Evolutionary conservation across 2,113 vertebrate genomes (phyloP).

Genomic region (Trogon melanurus): DNA sequence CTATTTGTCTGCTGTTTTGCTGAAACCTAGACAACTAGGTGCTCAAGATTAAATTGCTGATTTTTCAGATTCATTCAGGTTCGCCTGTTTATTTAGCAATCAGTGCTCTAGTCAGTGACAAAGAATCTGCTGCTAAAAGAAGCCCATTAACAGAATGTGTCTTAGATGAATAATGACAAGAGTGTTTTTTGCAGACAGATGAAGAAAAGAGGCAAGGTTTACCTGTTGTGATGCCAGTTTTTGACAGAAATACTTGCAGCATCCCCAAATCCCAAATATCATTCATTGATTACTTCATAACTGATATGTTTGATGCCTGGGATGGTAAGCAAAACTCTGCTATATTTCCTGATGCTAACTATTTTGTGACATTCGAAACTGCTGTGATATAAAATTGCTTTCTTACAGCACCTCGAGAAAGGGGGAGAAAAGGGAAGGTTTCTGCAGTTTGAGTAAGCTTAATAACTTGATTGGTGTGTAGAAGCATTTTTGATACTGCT

Average conservation of each 20-base stretch:
- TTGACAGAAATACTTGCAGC: conserved; percentile 97
- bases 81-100: not conserved
- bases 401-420: not conserved
- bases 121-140: not conserved
- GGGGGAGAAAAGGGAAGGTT: not conserved
- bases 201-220: conserved; percentile 92
- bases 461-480: conserved; percentile 7
- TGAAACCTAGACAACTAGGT: not conserved
- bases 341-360: not conserved
- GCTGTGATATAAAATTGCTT: not conserved
- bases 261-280: conserved; percentile 98
- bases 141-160: not conserved
- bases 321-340: conserved; percentile 84
- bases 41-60: not conserved
- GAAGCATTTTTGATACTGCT: not conserved
- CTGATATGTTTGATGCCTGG: conserved; percentile 98
- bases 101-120: not conserved
- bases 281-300: conserved; percentile 99
- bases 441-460: not conserved
- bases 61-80: not conserved
- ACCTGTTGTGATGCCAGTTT: conserved; percentile 97
- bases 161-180: not conserved
- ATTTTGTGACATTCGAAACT: not conserved
- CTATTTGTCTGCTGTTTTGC: not conserved
- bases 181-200: conserved; percentile 85